A percentile compares a stretch with the other conserved stretches of the same genome.
phyloP scores from a whole-genome alignment of 2,888 invertebrate genomes.

The Harpalus rubripes region DNA sequence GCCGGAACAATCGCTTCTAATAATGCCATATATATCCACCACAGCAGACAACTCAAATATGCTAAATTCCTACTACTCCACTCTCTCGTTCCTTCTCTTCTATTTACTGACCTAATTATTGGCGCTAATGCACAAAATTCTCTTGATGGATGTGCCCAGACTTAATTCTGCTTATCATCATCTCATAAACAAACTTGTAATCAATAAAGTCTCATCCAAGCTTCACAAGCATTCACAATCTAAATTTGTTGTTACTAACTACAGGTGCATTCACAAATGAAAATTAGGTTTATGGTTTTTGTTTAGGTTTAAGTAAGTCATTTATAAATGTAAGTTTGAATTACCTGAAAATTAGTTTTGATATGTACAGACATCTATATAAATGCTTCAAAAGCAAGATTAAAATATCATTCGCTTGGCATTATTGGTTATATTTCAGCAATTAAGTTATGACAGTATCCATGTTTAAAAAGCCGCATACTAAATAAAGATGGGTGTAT shows the following conservation, averaged over 20 bases:
- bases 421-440: no score
- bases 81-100: constrained; percentile 4
- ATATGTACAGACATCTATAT: no score
- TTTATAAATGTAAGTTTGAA: no score
- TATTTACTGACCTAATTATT: constrained; percentile 50
- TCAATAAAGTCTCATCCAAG: neutral
- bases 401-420: no score
- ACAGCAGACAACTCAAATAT: constrained; percentile 20
- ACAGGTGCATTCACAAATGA: no score
- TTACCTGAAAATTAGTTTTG: no score
- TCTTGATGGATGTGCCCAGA: constrained; percentile 4
- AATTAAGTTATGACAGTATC: no score
- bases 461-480: no score
- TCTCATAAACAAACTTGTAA: constrained; percentile 21
- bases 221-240: neutral
- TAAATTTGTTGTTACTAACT: neutral
- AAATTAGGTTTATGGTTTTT: no score
- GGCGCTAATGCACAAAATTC: constrained; percentile 34
- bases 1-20: constrained; percentile 60
- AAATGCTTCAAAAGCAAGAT: no score
- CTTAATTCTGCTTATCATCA: constrained; percentile 13
- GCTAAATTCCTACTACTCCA: constrained; percentile 34
- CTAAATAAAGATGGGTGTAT: no score
- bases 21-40: constrained; percentile 56
- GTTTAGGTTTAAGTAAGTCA: no score